Evolutionary conservation across 2,888 invertebrate species (phyloP).

Genomic region (Heteropelma amictum): DNA sequence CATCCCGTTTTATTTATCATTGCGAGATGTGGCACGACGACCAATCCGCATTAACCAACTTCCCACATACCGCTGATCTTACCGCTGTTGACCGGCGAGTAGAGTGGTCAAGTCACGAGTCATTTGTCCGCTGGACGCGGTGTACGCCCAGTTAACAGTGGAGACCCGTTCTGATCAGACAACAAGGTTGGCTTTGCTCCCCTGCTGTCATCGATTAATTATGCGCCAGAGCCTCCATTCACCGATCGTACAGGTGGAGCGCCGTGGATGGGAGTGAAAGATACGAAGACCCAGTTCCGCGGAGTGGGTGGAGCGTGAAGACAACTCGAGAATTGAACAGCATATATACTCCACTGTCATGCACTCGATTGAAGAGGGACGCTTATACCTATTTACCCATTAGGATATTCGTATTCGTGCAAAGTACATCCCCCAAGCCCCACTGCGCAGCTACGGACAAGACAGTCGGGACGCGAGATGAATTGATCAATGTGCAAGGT

Average conservation of each 20-base stretch:
- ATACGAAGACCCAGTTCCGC: not conserved
- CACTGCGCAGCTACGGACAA: not conserved
- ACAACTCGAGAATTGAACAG: conserved; percentile 8
- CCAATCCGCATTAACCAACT: conserved; percentile 41
- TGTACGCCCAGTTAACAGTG: conserved; percentile 50
- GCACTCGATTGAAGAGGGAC: not conserved
- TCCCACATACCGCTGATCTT: not conserved
- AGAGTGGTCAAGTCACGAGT: conserved; percentile 6
- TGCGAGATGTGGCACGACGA: conserved; percentile 15
- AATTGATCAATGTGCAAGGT: conserved; percentile 45
- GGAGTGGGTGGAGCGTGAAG: conserved; percentile 44
- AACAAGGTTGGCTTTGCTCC: conserved; percentile 23
- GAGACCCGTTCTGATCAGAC: conserved; percentile 25
- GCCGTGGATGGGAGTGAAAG: not conserved
- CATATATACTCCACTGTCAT: conserved; percentile 1
- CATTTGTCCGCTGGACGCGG: conserved; percentile 12
- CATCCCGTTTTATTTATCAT: conserved; percentile 4
- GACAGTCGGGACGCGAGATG: not conserved
- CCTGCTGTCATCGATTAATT: conserved; percentile 51
- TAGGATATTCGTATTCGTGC: not conserved
- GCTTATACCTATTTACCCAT: conserved; percentile 1
- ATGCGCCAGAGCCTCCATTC: conserved; percentile 45
- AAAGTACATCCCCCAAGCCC: not conserved
- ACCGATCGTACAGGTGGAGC: conserved; percentile 28
- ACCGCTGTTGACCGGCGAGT: not conserved